Conservation (phyloP, 2,113 vertebrate genomes). For the Grallaria varia region DNA sequence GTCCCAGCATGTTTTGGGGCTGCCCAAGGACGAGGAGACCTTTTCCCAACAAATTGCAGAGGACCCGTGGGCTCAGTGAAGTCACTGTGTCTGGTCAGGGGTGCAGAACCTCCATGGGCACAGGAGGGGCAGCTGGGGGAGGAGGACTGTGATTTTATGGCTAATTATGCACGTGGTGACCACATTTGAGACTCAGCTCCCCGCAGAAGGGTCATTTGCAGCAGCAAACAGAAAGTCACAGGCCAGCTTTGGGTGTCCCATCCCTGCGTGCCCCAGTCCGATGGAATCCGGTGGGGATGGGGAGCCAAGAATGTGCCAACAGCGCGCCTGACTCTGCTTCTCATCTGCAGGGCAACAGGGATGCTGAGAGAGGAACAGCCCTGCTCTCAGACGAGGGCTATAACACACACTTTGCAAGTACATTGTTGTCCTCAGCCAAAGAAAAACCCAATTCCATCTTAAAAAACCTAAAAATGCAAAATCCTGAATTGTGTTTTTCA, state of each 20-base stretch:
- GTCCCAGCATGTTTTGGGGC: neutral
- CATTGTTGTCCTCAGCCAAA: neutral
- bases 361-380: constrained; percentile 10
- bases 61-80: neutral
- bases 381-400: neutral
- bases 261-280: constrained; percentile 8
- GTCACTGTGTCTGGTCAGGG: neutral
- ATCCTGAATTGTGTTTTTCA: neutral
- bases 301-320: constrained; percentile 39
- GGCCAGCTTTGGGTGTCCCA: constrained; percentile 1
- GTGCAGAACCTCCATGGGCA: neutral
- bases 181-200: constrained; percentile 47
- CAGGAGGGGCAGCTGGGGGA: neutral
- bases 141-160: neutral
- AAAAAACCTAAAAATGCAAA: neutral
- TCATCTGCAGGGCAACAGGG: constrained; percentile 5
- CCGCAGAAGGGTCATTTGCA: neutral
- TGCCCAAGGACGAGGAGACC: neutral
- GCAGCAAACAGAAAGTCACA: constrained; percentile 15
- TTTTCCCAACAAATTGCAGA: neutral
- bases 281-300: neutral
- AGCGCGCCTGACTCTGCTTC: constrained; percentile 16
- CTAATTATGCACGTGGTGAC: constrained; percentile 49
- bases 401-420: neutral
- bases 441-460: neutral